Conservation (phyloP, 2,797 vertebrate genomes). For the Sebastes iracundus region DNA sequence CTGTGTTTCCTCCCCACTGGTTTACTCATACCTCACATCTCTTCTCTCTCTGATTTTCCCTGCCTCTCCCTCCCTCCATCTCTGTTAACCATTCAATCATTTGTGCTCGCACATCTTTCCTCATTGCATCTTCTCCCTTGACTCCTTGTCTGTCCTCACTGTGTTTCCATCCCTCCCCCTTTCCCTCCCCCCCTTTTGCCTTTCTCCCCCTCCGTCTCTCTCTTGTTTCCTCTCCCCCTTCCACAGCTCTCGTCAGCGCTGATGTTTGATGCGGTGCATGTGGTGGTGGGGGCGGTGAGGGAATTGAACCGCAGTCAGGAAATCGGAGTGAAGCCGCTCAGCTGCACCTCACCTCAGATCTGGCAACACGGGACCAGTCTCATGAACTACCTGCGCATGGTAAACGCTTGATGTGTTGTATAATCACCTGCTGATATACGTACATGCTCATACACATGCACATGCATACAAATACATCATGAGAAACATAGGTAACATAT, state of each 20-base stretch:
- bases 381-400: conserved; percentile 97
- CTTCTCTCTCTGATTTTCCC: conserved; percentile 39
- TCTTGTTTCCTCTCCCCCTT: conserved; percentile 13
- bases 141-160: conserved; percentile 8
- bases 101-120: conserved; percentile 9
- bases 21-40: conserved; percentile 56
- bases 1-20: conserved; percentile 59
- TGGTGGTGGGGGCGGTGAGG: conserved; percentile 90
- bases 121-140: conserved; percentile 33
- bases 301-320: conserved; percentile 94
- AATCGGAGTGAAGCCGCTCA: conserved; percentile 90
- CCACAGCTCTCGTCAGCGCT: conserved; percentile 88
- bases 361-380: conserved; percentile 96
- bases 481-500: neutral
- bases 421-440: neutral
- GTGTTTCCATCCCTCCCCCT: neutral
- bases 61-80: conserved; percentile 3
- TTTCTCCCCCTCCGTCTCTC: neutral
- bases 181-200: neutral
- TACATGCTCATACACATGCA: neutral
- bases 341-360: conserved; percentile 92
- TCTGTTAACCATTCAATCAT: conserved; percentile 55
- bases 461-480: neutral
- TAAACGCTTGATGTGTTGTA: conserved; percentile 60
- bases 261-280: conserved; percentile 92